These are phyloP conservation scores for Parus major DNA, from an alignment of 2,113 vertebrate species.

Conservation along the genomic window DNA sequence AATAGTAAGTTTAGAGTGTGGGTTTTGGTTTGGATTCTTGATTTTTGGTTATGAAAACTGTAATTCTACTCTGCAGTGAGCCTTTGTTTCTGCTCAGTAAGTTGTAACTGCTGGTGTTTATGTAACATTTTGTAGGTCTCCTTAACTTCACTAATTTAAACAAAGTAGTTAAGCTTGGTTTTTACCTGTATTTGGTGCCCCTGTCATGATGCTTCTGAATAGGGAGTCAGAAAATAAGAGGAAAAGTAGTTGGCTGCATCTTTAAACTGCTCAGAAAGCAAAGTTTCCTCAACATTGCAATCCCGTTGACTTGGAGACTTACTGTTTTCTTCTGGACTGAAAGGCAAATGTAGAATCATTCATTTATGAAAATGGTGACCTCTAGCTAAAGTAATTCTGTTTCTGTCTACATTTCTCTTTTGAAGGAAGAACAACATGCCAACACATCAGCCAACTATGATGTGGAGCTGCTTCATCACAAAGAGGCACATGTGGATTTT, in stretches of 20 bases:
- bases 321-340: constrained; percentile 16
- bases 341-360: constrained; percentile 15
- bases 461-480: constrained; percentile 96
- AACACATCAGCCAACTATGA: constrained; percentile 99
- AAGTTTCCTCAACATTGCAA: constrained; percentile 1
- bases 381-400: background rate
- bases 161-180: background rate
- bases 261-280: constrained; percentile 61
- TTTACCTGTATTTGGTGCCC: background rate
- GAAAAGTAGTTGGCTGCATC: constrained; percentile 41
- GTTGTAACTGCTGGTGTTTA: background rate
- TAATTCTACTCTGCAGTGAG: background rate
- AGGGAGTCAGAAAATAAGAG: background rate
- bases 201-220: background rate
- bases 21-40: background rate
- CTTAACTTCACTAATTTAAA: background rate
- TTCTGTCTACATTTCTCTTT: constrained; percentile 1
- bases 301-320: background rate
- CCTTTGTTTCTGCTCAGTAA: background rate
- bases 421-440: constrained; percentile 97
- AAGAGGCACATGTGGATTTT: constrained; percentile 95
- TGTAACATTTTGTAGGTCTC: background rate
- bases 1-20: background rate
- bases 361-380: background rate
- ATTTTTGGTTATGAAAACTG: background rate